A percentile compares a stretch with the other conserved stretches of the same genome.
These are phyloP conservation scores for Leptodactylus fallax DNA, from an alignment of 2,797 vertebrate genomes.

Conservation along the genomic window DNA sequence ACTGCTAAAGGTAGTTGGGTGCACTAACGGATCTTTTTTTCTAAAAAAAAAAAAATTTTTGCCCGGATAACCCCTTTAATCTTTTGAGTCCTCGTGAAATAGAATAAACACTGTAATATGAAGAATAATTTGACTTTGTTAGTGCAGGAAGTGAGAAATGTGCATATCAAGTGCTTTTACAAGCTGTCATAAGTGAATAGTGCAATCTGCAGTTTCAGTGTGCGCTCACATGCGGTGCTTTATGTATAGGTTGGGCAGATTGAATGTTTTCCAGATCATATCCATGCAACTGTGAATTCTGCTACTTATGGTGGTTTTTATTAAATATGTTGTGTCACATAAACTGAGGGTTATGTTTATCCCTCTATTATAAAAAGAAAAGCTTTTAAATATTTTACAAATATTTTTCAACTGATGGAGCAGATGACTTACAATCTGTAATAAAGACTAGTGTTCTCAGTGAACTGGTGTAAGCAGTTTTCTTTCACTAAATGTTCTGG, in stretches of 20 bases:
- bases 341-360: slow-evolving; percentile 12
- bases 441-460: slow-evolving; percentile 55
- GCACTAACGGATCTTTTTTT: too few species aligned
- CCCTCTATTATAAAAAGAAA: slow-evolving; percentile 19
- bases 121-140: not conserved
- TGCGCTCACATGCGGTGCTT: slow-evolving; percentile 47
- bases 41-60: too few species aligned
- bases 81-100: too few species aligned
- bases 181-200: slow-evolving; percentile 36
- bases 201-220: slow-evolving; percentile 44
- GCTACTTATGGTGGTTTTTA: slow-evolving; percentile 54
- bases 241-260: slow-evolving; percentile 47
- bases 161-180: slow-evolving; percentile 35
- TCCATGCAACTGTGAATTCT: slow-evolving; percentile 54
- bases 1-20: too few species aligned
- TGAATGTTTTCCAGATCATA: slow-evolving; percentile 42
- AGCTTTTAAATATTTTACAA: slow-evolving; percentile 59
- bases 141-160: slow-evolving; percentile 8
- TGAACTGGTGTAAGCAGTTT: slow-evolving; percentile 16
- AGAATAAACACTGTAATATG: too few species aligned
- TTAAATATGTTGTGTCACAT: slow-evolving; percentile 51
- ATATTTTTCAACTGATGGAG: slow-evolving; percentile 55
- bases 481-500: not conserved
- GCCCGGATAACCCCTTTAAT: too few species aligned
- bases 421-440: slow-evolving; percentile 33